A percentile compares a stretch with the other conserved stretches of the same genome.
Conservation (phyloP, 2,113 vertebrate species). For the Anser cygnoides region DNA sequence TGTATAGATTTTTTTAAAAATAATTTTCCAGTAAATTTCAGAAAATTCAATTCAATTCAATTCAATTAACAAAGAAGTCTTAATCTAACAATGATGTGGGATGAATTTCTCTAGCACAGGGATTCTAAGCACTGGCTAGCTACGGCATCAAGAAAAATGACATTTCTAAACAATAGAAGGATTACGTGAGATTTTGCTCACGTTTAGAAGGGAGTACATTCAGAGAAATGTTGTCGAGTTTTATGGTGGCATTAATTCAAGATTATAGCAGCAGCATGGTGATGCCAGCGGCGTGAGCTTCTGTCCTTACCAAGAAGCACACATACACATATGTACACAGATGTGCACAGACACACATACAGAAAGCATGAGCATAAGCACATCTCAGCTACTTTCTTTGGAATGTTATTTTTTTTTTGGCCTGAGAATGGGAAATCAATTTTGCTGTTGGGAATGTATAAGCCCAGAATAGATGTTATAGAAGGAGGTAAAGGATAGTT, state of each 20-base stretch:
- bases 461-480: slow-evolving; percentile 2
- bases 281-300: neutral
- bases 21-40: neutral
- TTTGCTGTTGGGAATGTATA: slow-evolving; percentile 16
- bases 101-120: neutral
- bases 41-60: neutral
- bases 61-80: neutral
- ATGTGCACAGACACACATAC: neutral
- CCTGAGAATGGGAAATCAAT: slow-evolving; percentile 1
- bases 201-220: neutral
- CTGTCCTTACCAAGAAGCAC: neutral
- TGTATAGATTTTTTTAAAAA: neutral
- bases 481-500: slow-evolving; percentile 32
- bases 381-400: neutral
- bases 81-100: neutral
- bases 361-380: neutral
- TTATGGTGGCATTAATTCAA: neutral
- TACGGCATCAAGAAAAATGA: neutral
- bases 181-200: neutral
- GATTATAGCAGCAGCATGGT: neutral
- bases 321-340: neutral
- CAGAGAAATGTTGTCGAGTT: neutral
- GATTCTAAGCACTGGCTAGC: neutral
- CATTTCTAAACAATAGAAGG: neutral
- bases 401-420: neutral